Base-by-base conservation (phyloP, 2,113 vertebrate genomes). In the Austrofundulus limnaeus region DNA sequence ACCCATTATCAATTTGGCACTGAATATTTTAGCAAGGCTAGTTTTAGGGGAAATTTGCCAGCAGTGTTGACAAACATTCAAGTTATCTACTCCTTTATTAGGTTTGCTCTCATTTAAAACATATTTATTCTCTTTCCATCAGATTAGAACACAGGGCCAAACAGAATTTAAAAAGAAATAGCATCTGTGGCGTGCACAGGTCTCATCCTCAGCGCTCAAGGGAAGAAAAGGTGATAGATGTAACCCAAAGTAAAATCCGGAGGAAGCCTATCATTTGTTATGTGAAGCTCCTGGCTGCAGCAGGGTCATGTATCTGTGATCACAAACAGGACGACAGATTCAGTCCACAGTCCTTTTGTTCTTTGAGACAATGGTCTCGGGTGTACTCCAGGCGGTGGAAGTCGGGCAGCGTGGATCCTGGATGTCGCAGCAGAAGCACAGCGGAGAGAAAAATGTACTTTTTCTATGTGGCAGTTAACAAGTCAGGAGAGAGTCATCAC, bases 381-480 rank as follows among this genome's bases (percentile, higher is more conserved):
- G 53, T 52, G 46, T 41, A 46, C 14, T 28, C 62, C 54, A 64
- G 46, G 65, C 23, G 16, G 55, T 46, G 42, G 20, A 75, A 75
- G 48, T 50, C 52, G 47, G 50, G 39, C 61, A 52, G 56, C 37
- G 37, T 72, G 5, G 60, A 70, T 78, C 66, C 49, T 61, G 70
- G 52, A 62, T 57, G 54, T 56, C 49, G 41, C 57, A 48, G 70
- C 75, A 76, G 37, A 70, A 54, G 47, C 46, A 23, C 64, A 53
- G 67, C 68, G 62, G 16, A 61, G 77, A 75, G 85, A 73, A 74
- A n/a, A 82, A 66, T 38, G 70, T 71, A 65, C 51, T 80, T 70
- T 34, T 71, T 66, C n/a, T 71, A 42, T 59, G 59, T 82, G 81
- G 85, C 78, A 80, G 77, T 78, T 77, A 84, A 85, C 75, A 83